phyloP scores from a whole-genome alignment of 2,113 vertebrate species.

The Sialia sialis region DNA sequence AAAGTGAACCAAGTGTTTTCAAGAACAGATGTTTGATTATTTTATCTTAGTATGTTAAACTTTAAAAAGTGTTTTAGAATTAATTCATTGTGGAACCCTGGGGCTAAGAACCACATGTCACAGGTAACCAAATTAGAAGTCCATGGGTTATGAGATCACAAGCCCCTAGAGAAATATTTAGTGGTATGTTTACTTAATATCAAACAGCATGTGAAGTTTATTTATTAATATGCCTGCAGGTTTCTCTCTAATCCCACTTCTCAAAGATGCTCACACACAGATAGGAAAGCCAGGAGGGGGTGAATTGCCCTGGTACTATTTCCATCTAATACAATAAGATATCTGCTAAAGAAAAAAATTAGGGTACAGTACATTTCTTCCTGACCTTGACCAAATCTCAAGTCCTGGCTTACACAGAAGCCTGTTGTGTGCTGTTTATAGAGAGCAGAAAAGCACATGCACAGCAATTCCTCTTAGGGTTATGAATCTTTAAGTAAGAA shows the following conservation, averaged over 20 bases:
- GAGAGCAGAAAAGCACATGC: not conserved
- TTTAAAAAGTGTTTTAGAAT: slow-evolving; percentile 55
- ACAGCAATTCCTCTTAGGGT: not conserved
- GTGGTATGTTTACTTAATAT: slow-evolving; percentile 81
- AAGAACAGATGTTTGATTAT: not conserved
- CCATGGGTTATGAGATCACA: slow-evolving; percentile 76
- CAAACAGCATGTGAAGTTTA: slow-evolving; percentile 82
- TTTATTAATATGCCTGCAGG: slow-evolving; percentile 83
- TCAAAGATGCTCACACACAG: slow-evolving; percentile 71
- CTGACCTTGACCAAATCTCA: slow-evolving; percentile 50
- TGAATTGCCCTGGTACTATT: slow-evolving; percentile 67
- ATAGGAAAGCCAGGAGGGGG: slow-evolving; percentile 67
- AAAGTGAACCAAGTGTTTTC: not conserved
- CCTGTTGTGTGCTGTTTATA: not conserved
- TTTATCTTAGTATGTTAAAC: slow-evolving; percentile 29
- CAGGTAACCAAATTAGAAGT: slow-evolving; percentile 78
- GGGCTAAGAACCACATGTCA: slow-evolving; percentile 63
- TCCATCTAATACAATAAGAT: slow-evolving; percentile 68
- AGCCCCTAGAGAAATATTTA: slow-evolving; percentile 75
- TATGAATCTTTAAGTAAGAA: slow-evolving; percentile 45
- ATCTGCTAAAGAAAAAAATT: slow-evolving; percentile 47
- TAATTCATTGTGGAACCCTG: slow-evolving; percentile 59
- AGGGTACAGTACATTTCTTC: not conserved
- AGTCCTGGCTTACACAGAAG: not conserved
- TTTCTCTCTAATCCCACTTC: slow-evolving; percentile 79